phyloP scores from a whole-genome alignment of 2,113 vertebrate species.

The Garra rufa region DNA sequence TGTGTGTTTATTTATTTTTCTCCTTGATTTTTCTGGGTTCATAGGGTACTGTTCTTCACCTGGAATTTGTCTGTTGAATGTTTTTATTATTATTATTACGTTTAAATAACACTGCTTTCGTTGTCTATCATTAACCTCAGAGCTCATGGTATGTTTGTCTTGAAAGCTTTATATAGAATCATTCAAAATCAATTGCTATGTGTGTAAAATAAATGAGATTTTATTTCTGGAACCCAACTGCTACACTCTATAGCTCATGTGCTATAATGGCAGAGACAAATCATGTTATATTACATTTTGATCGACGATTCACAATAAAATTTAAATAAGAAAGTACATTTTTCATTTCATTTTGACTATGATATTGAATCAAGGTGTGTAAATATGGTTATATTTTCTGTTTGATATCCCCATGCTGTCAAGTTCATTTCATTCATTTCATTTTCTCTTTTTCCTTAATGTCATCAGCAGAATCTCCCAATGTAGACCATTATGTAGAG shows the following conservation, averaged over 20 bases:
- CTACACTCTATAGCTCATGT: neutral
- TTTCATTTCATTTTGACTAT: neutral
- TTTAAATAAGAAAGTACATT: neutral
- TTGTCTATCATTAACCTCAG: neutral
- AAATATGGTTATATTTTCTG: neutral
- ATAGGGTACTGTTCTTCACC: neutral
- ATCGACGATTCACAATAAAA: neutral
- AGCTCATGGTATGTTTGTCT: neutral
- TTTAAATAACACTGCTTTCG: no score
- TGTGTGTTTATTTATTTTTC: no score
- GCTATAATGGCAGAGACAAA: neutral
- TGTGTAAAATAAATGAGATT: neutral
- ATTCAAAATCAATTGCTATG: neutral
- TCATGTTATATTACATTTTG: neutral
- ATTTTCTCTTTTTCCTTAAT: neutral
- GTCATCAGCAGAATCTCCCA: constrained; percentile 8
- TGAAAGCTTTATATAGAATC: neutral
- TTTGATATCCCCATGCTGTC: neutral
- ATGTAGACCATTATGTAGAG: constrained; percentile 11
- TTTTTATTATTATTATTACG: no score
- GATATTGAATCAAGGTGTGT: neutral
- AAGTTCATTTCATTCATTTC: neutral
- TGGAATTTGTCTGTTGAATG: neutral
- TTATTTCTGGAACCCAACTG: neutral
- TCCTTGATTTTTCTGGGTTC: no score